These are phyloP conservation scores for Digitonthophagus gazella DNA, from an alignment of 2,888 invertebrate species.

Conservation along the genomic window DNA sequence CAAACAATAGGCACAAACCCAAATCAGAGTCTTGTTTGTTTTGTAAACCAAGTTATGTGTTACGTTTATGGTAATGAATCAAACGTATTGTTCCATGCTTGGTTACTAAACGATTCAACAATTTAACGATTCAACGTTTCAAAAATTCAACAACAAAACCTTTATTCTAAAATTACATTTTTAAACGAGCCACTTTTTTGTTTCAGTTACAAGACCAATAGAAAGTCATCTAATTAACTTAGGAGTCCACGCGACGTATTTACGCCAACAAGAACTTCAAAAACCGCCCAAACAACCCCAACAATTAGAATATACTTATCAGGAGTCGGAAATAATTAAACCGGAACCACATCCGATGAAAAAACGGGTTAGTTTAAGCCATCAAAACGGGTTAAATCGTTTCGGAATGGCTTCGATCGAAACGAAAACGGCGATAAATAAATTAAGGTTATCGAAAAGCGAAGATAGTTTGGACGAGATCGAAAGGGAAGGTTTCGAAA, in stretches of 20 bases:
- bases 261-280: slow-evolving; percentile 36
- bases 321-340: neutral
- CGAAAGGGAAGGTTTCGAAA: slow-evolving; percentile 6
- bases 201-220: slow-evolving; percentile 31
- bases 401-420: slow-evolving; percentile 25
- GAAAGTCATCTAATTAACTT: slow-evolving; percentile 40
- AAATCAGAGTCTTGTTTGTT: too few relatives aligned
- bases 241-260: slow-evolving; percentile 43
- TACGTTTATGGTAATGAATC: too few relatives aligned
- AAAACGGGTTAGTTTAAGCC: slow-evolving; percentile 38
- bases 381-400: slow-evolving; percentile 36
- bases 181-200: too few relatives aligned
- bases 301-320: neutral
- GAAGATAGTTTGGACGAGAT: slow-evolving; percentile 40
- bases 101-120: too few relatives aligned
- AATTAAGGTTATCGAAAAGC: slow-evolving; percentile 43
- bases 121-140: too few relatives aligned
- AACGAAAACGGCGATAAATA: slow-evolving; percentile 20
- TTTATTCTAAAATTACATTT: too few relatives aligned
- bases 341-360: slow-evolving; percentile 5
- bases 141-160: too few relatives aligned
- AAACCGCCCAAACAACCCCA: slow-evolving; percentile 1
- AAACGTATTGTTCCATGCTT: too few relatives aligned
- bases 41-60: too few relatives aligned
- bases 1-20: too few relatives aligned